phyloP scores from a whole-genome alignment of 2,113 vertebrate genomes.

The Leucopsar rothschildi region DNA sequence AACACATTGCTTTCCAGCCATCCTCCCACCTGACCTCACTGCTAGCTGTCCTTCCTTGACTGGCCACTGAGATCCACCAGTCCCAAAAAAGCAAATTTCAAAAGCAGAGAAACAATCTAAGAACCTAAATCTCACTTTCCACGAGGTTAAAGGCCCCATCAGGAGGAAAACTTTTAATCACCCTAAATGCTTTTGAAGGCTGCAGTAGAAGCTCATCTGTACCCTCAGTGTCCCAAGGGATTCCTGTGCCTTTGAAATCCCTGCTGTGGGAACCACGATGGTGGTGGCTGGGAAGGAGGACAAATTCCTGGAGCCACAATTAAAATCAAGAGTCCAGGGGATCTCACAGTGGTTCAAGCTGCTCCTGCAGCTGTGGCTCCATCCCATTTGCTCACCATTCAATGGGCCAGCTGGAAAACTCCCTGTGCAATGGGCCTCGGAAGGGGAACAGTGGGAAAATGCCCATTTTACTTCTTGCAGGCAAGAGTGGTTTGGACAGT shows the following conservation, averaged over 20 bases:
- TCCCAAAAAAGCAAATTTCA: background rate
- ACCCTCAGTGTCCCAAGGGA: background rate
- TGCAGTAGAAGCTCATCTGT: background rate
- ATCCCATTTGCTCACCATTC: background rate
- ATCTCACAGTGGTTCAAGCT: background rate
- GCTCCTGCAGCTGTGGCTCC: background rate
- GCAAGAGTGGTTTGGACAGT: background rate
- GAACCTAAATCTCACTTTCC: background rate
- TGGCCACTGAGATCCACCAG: background rate
- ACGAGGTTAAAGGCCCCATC: background rate
- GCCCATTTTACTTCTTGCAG: background rate
- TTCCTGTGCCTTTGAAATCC: background rate
- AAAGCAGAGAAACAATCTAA: background rate
- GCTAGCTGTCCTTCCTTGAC: background rate
- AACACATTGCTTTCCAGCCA: accelerated
- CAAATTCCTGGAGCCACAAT: background rate
- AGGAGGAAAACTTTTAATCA: background rate
- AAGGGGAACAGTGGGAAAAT: background rate
- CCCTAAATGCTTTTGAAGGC: background rate
- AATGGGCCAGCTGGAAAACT: background rate
- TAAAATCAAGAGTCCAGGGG: background rate
- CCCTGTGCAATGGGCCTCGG: background rate
- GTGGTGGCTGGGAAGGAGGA: background rate
- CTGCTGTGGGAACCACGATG: background rate
- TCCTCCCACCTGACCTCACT: background rate